Base-by-base conservation (phyloP, 2,888 invertebrate genomes). In the Nebria salina region DNA sequence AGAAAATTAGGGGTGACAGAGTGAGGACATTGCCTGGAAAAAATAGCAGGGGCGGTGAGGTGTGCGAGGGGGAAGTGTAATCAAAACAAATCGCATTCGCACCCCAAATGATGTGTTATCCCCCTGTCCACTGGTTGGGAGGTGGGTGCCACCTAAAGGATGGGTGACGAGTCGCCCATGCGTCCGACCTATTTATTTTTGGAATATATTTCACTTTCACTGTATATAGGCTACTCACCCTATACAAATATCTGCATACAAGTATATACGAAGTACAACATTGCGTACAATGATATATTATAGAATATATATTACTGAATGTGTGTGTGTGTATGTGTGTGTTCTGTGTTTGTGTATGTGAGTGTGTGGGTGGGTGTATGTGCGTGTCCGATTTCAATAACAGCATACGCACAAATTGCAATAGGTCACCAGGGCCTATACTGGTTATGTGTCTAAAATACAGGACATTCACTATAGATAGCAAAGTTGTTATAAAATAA, bases 71-170 rank as follows among this genome's bases (percentile, higher is more conserved):
- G 85, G 85, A 85, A 85, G 86, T 85, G 86, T 87, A 87, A 87
- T 87, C 87, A 87, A 87, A 87, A 87, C 87, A 87, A 87, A 87
- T 87, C 87, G 87, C 86, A 86, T 85, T 86, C 83, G 84, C 84
- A 85, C 86, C 86, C 87, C 86, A 54, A 54, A 54, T 54, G 54
- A 54, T 54, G 25, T 70, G 70, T 34, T 34, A 70, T 34, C 70
- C 70, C 70, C 13, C 70, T 20, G 20, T 34, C 70, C 70, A 11
- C 20, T 11, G 15, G 54, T 5, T 13, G 54, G 54, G 2, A 34
- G 34, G 34, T 34, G 34, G 34, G 34, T 34, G 25, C 66, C 25
- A 11, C 66, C 66, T n/a, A 15, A 66, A 8, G 15, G 70, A 5
- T 25, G 25, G 70, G 25, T 70, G 70, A 73, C 73, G 72, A 76